Base-by-base conservation (phyloP, 2,797 vertebrate species). In the Phalloptychus januarius region DNA sequence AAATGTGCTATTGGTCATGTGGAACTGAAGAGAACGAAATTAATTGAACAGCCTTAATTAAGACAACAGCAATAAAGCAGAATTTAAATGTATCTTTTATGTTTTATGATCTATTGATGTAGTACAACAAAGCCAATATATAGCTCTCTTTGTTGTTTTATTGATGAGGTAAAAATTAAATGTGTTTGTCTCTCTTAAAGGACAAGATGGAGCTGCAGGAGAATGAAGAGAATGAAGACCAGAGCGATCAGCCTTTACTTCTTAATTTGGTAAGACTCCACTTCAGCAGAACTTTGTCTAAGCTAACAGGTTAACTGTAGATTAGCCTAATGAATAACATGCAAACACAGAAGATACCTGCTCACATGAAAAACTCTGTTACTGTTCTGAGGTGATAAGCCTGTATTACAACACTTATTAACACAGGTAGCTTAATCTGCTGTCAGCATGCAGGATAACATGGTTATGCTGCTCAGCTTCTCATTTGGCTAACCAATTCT, bases 201-300 rank as follows among this genome's bases (percentile, higher is more conserved):
- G 91, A 88, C 2, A 50, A 33, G 33, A 50, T 82, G 4, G 91
- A 93, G 79, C 15, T 93, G 58, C 0, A 4, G 33, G 75, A 84
- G 56, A 33, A n/a, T n/a, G n/a, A 38, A 33, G 18, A 4, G 4
- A 78, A 61, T 5, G 78, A 85, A 0, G 2, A 4, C 25, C 15
- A 0, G 61, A 67, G 8, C 3, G 15, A 36, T 12, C 80, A 88
- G 42, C 77, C 76, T 83, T 63, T 91, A 33, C 86, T 93, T 67
- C 77, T 74, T 42, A 25, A 74, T 8, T 1, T 3, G 86, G 93
- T 94, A 87, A 87, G 86, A 71, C 31, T 77, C 28, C 46, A 0
- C 73, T 52, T 63, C 23, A n/a, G 42, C 16, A 33, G 16, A 71
- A 31, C 28, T 72, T 67, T 79, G 56, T n/a, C 36, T 78, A 65